Evolutionary conservation across 1,140 invertebrate species (phyloP).

Genomic region (Scaptomyza pallida): DNA sequence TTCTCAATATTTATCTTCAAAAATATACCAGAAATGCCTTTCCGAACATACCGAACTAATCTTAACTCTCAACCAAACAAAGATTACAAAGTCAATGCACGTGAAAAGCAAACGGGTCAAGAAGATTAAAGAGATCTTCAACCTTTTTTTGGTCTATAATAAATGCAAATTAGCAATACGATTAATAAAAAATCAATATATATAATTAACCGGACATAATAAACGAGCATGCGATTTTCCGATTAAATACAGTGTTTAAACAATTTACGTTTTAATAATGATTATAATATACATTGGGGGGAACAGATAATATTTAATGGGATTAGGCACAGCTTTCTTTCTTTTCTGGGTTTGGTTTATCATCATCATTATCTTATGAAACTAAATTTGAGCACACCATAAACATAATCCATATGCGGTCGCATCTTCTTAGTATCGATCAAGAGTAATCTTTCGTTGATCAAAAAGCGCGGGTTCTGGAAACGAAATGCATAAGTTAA

Average conservation of each 20-base stretch:
- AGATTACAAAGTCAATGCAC: too few species aligned
- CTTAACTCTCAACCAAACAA: too few species aligned
- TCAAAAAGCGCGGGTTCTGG: conserved; percentile 48
- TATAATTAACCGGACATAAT: background rate
- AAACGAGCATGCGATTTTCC: background rate
- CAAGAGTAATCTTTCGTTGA: conserved; percentile 45
- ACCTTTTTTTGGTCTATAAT: background rate
- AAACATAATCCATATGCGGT: conserved; percentile 40
- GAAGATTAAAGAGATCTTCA: too few species aligned
- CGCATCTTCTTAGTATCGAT: conserved; percentile 53
- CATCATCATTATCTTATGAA: conserved; percentile 50
- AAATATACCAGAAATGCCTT: too few species aligned
- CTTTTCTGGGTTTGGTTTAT: background rate
- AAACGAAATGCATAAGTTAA: background rate
- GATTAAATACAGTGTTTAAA: conserved; percentile 25
- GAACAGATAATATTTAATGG: background rate
- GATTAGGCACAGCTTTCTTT: conserved; percentile 12
- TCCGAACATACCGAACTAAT: too few species aligned
- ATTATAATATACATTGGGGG: conserved; percentile 1
- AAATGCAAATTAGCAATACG: background rate
- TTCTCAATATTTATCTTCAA: too few species aligned
- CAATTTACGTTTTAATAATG: conserved; percentile 4
- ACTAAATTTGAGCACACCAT: conserved; percentile 72
- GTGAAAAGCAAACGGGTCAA: too few species aligned
- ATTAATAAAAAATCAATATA: background rate